phyloP scores from a whole-genome alignment of 1,140 invertebrate genomes.

The Drosophila ananassae region DNA sequence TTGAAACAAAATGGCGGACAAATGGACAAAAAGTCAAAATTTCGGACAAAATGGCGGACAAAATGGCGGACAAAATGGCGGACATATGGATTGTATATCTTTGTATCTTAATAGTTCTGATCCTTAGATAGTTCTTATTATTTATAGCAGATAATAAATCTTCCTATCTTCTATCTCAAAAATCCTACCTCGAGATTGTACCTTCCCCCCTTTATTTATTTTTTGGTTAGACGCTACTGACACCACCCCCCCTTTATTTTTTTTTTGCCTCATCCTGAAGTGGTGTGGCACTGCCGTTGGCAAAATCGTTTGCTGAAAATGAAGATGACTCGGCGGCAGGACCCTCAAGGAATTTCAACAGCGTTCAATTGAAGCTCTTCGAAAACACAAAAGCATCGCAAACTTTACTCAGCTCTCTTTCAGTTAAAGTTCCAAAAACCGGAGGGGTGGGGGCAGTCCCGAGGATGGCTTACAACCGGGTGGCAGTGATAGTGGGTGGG shows the following conservation, averaged over 20 bases:
- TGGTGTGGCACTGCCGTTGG: slow-evolving; percentile 1
- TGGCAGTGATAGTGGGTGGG: neutral
- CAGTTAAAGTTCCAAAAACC: slow-evolving; percentile 54
- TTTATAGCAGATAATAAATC: no score
- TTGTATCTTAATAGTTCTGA: no score
- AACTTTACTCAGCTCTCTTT: slow-evolving; percentile 73
- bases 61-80: no score
- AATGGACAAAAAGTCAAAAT: no score
- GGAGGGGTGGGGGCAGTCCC: neutral
- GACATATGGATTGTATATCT: no score
- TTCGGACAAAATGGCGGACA: no score
- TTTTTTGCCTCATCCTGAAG: neutral
- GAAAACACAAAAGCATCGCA: slow-evolving; percentile 70
- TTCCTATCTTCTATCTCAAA: neutral
- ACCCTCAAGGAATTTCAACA: slow-evolving; percentile 77
- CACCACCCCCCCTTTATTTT: neutral
- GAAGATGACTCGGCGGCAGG: slow-evolving; percentile 54
- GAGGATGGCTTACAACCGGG: no score
- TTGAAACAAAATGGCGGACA: no score
- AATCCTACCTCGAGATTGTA: no score
- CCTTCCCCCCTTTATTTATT: neutral
- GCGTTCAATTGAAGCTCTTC: slow-evolving; percentile 77
- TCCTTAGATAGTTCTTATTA: no score
- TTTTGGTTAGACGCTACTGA: neutral
- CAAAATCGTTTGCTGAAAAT: slow-evolving; percentile 35